A percentile compares a stretch with the other conserved stretches of the same genome.
Evolutionary conservation across 2,113 vertebrate genomes (phyloP).

Genomic region (Grammomys dolichurus): DNA sequence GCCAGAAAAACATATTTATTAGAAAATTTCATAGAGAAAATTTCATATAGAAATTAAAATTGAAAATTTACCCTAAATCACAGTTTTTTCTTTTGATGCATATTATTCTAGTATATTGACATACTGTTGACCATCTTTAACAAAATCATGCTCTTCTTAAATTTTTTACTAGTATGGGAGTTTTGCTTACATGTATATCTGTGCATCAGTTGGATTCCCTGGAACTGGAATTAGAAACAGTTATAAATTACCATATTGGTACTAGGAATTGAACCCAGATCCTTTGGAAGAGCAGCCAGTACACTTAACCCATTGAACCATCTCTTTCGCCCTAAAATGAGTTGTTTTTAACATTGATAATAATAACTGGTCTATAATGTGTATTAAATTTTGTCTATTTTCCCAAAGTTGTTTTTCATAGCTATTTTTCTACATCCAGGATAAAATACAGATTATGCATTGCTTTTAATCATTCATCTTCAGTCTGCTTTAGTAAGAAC

Average conservation of each 20-base stretch:
- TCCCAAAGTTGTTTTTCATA: slow-evolving; percentile 3
- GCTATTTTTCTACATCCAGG: neutral
- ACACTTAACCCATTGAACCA: neutral
- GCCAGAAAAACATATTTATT: slow-evolving; percentile 20
- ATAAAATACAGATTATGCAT: neutral
- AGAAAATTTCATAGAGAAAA: slow-evolving; percentile 16
- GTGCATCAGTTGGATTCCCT: neutral
- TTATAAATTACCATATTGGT: neutral
- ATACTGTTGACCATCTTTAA: slow-evolving; percentile 31
- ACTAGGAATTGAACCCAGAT: neutral
- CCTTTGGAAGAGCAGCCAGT: neutral
- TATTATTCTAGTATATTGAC: neutral
- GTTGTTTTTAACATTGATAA: neutral
- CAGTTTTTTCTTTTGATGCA: neutral
- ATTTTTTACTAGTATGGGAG: neutral
- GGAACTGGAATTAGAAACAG: neutral
- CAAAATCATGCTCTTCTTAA: neutral
- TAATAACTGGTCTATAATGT: neutral
- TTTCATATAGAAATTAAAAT: slow-evolving; percentile 42
- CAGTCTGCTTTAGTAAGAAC: neutral
- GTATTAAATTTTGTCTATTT: slow-evolving; percentile 17
- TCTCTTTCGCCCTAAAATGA: neutral
- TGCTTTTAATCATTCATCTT: slow-evolving; percentile 41
- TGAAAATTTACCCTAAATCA: neutral
- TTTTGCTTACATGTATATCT: neutral